Evolutionary conservation across 2,797 vertebrate species (phyloP), one percentile per base, ranked within the genome.

Genomic region (Toxotes lorentzi): DNA sequence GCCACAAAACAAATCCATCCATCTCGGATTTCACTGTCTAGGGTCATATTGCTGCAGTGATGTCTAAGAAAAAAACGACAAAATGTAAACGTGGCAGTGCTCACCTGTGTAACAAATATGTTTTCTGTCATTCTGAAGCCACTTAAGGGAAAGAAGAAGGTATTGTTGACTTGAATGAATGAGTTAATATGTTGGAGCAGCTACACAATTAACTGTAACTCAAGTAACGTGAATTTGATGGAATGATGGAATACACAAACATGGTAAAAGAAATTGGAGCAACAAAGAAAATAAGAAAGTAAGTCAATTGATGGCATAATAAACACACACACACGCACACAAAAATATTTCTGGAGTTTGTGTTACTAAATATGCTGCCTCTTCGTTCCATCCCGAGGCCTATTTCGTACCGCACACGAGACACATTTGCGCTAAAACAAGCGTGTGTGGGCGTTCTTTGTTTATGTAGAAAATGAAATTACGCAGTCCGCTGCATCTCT

Each of bases 381-480:
- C 40, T 41, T 41, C 13, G 40, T 41, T 13, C 13, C 40, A 12
- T 41, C 24, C 12, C 6, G 5, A 35, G 23, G 14, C 1, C 6
- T 11, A 0, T 57, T 70, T 67, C 40, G 17, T 32, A 53, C 1
- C 17, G 17, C 8, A 38, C 47, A 32, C 19, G n/a, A 68, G 23
- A 35, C 13, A 32, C 35, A 59, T 21, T 72, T 40, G 8, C 19
- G 14, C 19, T 32, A 9, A 50, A 11, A 41, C 30, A 41, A 65
- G 43, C 19, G 9, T 64, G 30, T 53, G 24, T 64, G 50, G 30
- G 43, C 41, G 47, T n/a, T 53, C n/a, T 48, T 68, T 19, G 17
- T 64, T 78, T 34, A 9, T 9, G 35, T 4, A n/a, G 34, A n/a
- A 53, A 72, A 66, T 66, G 2, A 47, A 54, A 78, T 17, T 45